These are phyloP conservation scores for Himalopsyche japonica DNA, from an alignment of 2,888 invertebrate species.

Conservation along the genomic window DNA sequence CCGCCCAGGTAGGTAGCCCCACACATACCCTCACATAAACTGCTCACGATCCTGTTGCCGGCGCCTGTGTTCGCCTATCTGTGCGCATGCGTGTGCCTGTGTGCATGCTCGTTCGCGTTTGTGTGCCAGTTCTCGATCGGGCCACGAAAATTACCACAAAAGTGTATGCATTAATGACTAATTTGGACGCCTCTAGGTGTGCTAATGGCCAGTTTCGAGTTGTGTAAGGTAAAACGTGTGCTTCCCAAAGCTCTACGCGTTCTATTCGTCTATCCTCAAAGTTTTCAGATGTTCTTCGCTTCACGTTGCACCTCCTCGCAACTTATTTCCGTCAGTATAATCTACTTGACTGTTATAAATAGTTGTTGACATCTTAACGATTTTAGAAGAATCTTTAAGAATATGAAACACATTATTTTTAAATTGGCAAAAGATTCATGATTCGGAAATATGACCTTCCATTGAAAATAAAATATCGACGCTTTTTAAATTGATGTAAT, in stretches of 20 bases:
- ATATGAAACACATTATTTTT: no score
- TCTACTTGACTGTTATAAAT: no score
- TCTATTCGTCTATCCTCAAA: not conserved
- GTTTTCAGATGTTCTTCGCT: not conserved
- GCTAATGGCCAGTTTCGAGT: not conserved
- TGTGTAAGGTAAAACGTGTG: not conserved
- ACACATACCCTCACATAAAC: not conserved
- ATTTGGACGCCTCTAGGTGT: not conserved
- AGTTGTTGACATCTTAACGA: no score
- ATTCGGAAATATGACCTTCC: no score
- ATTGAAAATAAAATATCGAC: no score
- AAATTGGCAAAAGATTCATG: no score
- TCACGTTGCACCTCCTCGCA: no score
- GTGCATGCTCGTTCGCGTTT: not conserved
- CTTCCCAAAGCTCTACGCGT: not conserved
- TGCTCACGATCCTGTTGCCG: not conserved
- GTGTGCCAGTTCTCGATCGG: not conserved
- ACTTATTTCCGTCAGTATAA: no score
- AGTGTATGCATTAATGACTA: not conserved
- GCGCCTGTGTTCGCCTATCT: not conserved
- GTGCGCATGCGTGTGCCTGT: not conserved
- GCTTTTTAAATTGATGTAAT: no score
- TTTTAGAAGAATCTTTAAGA: no score
- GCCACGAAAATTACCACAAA: not conserved
- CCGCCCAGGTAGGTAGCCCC: not conserved